Evolutionary conservation across 2,888 invertebrate species (phyloP).

Genomic region (Lepidochrysops patricia): DNA sequence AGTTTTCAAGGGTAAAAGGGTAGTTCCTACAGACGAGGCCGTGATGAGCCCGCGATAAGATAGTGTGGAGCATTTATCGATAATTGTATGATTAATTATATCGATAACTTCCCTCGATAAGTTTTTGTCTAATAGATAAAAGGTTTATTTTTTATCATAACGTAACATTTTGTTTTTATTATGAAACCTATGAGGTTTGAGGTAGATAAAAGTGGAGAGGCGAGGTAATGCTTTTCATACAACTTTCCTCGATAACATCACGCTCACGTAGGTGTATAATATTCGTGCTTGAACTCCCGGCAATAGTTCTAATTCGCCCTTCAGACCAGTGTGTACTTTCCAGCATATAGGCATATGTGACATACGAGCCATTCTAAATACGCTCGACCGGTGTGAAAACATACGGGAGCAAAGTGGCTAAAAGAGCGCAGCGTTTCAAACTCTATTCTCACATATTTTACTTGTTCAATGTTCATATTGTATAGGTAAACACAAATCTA

Average conservation of each 20-base stretch:
- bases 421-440: background rate
- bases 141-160: background rate
- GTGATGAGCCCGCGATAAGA: background rate
- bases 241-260: too few species aligned
- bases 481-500: too few species aligned
- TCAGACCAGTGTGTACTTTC: background rate
- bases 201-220: too few species aligned
- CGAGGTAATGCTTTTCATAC: too few species aligned
- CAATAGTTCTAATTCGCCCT: background rate
- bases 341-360: background rate
- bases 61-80: background rate
- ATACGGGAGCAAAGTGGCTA: background rate
- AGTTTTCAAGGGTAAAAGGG: conserved; percentile 9
- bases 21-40: too few species aligned
- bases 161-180: background rate
- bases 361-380: background rate
- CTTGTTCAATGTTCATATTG: too few species aligned
- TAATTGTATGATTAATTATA: too few species aligned
- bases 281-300: background rate
- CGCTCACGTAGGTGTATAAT: too few species aligned
- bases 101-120: too few species aligned
- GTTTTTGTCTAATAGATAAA: background rate
- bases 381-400: background rate
- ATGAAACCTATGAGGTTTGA: background rate
- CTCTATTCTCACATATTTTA: too few species aligned